Evolutionary conservation across 2,888 invertebrate genomes (phyloP), one percentile per base, ranked within the genome.

Genomic region (Lasius fuliginosus): DNA sequence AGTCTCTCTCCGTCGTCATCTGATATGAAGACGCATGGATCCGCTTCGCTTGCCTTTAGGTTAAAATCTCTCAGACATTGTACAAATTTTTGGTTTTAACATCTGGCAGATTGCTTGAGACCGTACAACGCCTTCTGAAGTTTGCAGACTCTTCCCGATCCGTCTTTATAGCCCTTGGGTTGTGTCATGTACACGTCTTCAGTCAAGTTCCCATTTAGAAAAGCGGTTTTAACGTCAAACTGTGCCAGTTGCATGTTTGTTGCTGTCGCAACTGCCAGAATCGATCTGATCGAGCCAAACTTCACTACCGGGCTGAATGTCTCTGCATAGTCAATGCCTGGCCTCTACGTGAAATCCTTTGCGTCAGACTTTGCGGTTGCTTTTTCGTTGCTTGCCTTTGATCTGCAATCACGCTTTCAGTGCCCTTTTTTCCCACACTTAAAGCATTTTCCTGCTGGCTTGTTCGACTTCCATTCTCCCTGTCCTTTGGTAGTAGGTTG

Each of bases 301-400:
- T 62, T 62, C 8, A n/a, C 40, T 9, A 65, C 65, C 18, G 65
- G 65, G 65, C 40, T 65, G 36, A 65, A 65, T 1, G 65, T 65
- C 15, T 65, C 65, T 33, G 12, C 4, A 8, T 36, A 65, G 12
- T 65, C 40, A 6, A 65, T n/a, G 0, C 65, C 65, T 30, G 42
- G 12, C 12, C 8, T 42, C 11, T 42, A 9, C 9, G 12, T 12
- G 42, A 42, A 42, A 42, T 1, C 12, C 42, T 12, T 42, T n/a
- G n/a, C n/a, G n/a, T 36, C 36, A 36, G 36, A 5, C 36, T 36
- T 36, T 36, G 36, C 36, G 36, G 36, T 36, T 36, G 6, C 6
- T 36, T 36, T 2, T 36, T 36, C 36, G 36, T 5, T 23, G 23
- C 23, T 23, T 36, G 36, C 36, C 36, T 36, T 36, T 4, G 36